Evolutionary conservation across 2,797 vertebrate genomes (phyloP), one percentile per base, ranked within the genome.

Genomic region (Triplophysa bombifrons): DNA sequence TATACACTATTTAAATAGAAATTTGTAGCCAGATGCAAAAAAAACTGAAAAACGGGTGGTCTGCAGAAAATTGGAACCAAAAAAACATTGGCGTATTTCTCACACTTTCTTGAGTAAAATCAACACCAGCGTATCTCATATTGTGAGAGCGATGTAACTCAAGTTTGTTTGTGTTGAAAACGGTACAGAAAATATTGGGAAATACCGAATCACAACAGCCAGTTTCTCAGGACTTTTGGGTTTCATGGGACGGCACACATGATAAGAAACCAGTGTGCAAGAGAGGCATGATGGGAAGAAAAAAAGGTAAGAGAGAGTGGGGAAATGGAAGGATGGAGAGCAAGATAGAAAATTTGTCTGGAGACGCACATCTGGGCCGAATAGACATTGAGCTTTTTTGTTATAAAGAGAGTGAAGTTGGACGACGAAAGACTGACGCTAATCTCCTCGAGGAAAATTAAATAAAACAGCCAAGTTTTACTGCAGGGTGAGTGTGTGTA

Each of bases 351-450:
- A 61, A 56, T 85, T 64, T 80, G 80, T 87, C 74, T 81, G 75
- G 67, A 88, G 84, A 85, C 82, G 85, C 83, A 91, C 90, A 91
- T 92, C 91, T 92, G 91, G 88, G 81, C 85, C 85, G 83, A 88
- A 88, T 90, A 82, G 82, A 25, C 22, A 20, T 67, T 67, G 65
- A n/a, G 38, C 25, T 44, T 70, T 69, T 80, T 66, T 46, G 22
- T 77, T 80, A 58, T 83, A 89, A 58, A 76, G 69, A 74, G 81
- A 86, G 85, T 88, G 86, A 89, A 84, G 83, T 88, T 88, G 78
- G 86, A 88, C 46, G 50, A 70, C 80, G 84, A 75, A 11, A 56
- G 71, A 78, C 82, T 77, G 80, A 88, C 51, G 41, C 83, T 88
- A 83, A 90, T 90, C 80, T 88, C 86, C 85, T 89, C 58, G 72